These are phyloP conservation scores for Aulostomus chinensis DNA, from an alignment of 2,797 vertebrate genomes.

Conservation along the genomic window DNA sequence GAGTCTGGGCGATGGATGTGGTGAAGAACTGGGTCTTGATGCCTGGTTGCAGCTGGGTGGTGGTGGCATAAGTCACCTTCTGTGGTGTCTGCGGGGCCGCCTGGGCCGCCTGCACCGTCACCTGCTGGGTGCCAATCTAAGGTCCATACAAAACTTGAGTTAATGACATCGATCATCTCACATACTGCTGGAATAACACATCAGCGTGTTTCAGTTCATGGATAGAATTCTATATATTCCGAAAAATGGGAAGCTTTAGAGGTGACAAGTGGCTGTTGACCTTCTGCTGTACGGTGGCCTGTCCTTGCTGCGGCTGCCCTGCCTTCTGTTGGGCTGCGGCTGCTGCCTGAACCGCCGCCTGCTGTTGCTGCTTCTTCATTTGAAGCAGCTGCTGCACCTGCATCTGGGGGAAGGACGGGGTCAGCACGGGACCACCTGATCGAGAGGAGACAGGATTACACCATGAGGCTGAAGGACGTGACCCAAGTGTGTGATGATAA, in stretches of 20 bases:
- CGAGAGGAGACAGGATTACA: background rate
- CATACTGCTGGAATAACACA: background rate
- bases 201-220: background rate
- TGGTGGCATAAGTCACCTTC: slow-evolving; percentile 84
- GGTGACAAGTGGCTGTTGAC: slow-evolving; percentile 48
- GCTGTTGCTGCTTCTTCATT: slow-evolving; percentile 77
- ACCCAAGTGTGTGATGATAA: background rate
- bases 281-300: slow-evolving; percentile 88
- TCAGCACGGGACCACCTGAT: slow-evolving; percentile 85
- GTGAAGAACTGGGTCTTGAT: slow-evolving; percentile 89
- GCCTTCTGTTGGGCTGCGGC: slow-evolving; percentile 87
- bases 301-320: slow-evolving; percentile 85
- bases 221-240: no score
- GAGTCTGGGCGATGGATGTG: slow-evolving; percentile 82
- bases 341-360: slow-evolving; percentile 67
- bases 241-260: no score
- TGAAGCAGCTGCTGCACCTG: slow-evolving; percentile 88
- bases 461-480: background rate
- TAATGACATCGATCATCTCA: background rate
- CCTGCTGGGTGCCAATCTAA: slow-evolving; percentile 85
- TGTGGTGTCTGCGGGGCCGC: slow-evolving; percentile 81
- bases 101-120: slow-evolving; percentile 85
- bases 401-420: slow-evolving; percentile 77
- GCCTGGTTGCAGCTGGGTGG: slow-evolving; percentile 80
- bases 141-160: background rate